A percentile compares a stretch with the other conserved stretches of the same genome.
Conservation (phyloP, 2,113 vertebrate genomes). For the Piaya cayana region DNA sequence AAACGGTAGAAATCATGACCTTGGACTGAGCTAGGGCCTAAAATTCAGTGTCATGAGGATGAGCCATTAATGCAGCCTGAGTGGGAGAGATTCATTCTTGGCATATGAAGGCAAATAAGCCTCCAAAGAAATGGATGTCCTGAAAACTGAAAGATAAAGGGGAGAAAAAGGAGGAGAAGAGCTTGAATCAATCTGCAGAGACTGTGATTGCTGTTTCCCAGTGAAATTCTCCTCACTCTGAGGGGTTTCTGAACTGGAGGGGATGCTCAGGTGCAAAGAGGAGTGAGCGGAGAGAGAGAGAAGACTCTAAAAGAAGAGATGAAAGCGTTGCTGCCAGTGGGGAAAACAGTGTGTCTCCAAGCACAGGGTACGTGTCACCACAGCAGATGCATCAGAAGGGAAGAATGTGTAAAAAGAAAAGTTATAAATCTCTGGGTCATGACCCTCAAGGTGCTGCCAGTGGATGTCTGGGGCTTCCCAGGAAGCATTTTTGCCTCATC, state of each 20-base stretch:
- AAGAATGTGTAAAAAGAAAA: not conserved
- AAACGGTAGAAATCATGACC: not conserved
- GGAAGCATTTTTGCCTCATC: not conserved
- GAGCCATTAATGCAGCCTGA: not conserved
- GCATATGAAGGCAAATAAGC: not conserved
- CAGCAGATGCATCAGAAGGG: not conserved
- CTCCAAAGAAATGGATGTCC: not conserved
- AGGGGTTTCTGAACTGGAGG: not conserved
- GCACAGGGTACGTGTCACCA: not conserved
- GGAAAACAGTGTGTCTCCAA: not conserved
- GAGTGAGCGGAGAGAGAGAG: not conserved
- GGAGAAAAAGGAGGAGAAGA: not conserved
- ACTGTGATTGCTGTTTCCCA: not conserved
- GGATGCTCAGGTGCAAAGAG: not conserved
- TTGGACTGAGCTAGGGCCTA: not conserved
- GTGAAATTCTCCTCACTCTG: fast-evolving
- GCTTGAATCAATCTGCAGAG: not conserved
- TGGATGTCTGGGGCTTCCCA: not conserved
- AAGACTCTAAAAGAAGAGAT: not conserved
- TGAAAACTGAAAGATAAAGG: not conserved
- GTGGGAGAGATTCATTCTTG: not conserved
- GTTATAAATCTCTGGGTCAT: not conserved
- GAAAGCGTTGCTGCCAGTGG: not conserved
- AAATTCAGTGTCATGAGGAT: not conserved
- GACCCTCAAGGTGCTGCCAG: not conserved